Conservation (phyloP, 2,113 vertebrate genomes). For the Chloropsis hardwickii region DNA sequence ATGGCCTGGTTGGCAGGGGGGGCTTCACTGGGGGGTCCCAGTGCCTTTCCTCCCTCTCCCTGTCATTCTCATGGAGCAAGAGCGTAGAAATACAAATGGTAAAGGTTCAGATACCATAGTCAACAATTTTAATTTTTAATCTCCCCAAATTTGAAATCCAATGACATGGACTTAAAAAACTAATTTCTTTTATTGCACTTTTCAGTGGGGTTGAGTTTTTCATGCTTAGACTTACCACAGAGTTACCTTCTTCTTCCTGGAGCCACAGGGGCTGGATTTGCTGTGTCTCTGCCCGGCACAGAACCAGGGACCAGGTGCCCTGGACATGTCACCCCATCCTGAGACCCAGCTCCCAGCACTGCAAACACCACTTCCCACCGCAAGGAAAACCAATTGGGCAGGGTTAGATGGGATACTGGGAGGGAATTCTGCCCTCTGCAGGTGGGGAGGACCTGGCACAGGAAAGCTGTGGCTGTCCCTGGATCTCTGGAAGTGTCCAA, state of each 20-base stretch:
- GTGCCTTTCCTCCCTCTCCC: neutral
- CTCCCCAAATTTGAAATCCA: neutral
- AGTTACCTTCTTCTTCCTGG: neutral
- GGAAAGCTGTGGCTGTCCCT: neutral
- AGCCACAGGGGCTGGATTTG: neutral
- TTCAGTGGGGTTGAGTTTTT: neutral
- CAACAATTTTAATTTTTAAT: neutral
- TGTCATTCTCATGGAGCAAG: neutral
- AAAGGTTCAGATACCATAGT: neutral
- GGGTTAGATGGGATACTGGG: neutral
- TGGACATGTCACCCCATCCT: neutral
- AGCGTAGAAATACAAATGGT: neutral
- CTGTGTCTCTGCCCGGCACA: neutral
- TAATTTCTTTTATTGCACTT: neutral
- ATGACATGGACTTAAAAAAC: neutral
- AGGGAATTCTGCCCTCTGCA: accelerated
- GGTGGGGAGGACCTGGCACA: neutral
- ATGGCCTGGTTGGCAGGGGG: no score
- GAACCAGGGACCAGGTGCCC: neutral
- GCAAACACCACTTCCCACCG: neutral
- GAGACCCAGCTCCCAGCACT: neutral
- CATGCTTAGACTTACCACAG: neutral
- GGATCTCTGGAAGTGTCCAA: neutral
- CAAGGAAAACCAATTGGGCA: neutral
- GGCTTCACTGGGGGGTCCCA: neutral